Evolutionary conservation across 2,888 invertebrate genomes (phyloP), one percentile per base, ranked within the genome.

Genomic region (Noctua janthe): DNA sequence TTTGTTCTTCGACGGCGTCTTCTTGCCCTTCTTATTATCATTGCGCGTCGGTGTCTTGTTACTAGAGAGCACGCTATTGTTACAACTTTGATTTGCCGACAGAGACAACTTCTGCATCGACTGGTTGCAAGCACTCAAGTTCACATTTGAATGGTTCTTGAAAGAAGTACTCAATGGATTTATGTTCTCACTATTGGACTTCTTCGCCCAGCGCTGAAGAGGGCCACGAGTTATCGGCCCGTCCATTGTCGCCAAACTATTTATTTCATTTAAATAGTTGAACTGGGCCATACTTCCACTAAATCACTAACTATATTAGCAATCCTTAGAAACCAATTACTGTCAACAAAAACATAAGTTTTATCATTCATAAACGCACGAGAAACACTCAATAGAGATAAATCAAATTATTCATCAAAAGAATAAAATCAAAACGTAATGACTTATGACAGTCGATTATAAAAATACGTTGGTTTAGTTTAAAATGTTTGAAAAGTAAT

Each of bases 191-290:
- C 97, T 95, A 86, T 97, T 97, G 91, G 98, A 98, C 91, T 98
- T 98, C 91, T 98, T 98, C 89, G 98, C 98, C 98, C 98, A 99
- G 76, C 98, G 97, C 56, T 98, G 98, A 70, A 97, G 95, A 35
- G 98, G 98, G 0, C 98, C 98, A 90, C 98, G 98, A 17, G 98
- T 98, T 90, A 98, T 97, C 59, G 98, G 98, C 0, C 98, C 98
- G 90, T 99, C 98, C 97, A 98, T 97, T 81, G 98, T 98, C 43
- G 98, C 97, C 79, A 98, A 97, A 96, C 97, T 98, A 90, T 98
- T 98, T 84, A 99, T 96, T 95, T 99, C 99, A 94, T 98, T 98
- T 89, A 98, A 97, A 94, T 98, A 98, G 92, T 98, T 98, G 92
- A 98, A 98, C 91, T 98, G 98, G 71, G 98, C 97, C 98, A 99